Evolutionary conservation across 2,888 invertebrate species (phyloP), one percentile per base, ranked within the genome.

Genomic region (Apodemia zela): DNA sequence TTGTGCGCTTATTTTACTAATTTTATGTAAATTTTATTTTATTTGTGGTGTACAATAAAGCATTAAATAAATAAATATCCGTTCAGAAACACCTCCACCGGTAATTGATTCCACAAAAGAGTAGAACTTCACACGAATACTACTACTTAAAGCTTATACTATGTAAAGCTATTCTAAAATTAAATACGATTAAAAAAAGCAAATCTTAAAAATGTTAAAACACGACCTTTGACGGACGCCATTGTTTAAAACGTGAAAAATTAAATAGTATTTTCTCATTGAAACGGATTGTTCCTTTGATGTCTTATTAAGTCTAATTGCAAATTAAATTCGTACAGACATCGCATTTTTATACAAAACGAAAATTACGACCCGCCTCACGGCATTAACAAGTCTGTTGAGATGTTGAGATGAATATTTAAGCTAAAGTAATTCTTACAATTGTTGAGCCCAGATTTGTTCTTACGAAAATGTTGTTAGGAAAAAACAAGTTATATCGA

Each of bases 341-440:
- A 57, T 57, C 29, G 57, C 29, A 57, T 57, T 57, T 57, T 57
- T 57, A 57, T 57, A 57, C 57, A 29, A 57, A 57, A 57, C 57
- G 57, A 57, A 25, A 57, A 57, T 57, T 25, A 57, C 57, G 57
- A 57, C 29, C 25, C 57, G 29, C 29, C 57, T 57, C 21, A 57
- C 57, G 57, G 29, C 57, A 57, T 57, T 29, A 57, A 29, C 29
- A 57, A 57, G 57, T 47, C 47, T 42, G 42, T 15, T 42, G 42
- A 42, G 42, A 25, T 54, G 54, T 57, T 57, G 47, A 57, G 29
- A 57, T 57, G 57, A 57, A 57, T 57, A 57, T 57, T 57, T 29
- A 57, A 29, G 15, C 15, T n/a, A 25, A 57, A 15, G 45, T 47
- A 15, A 42, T 42, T 42, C 42, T 15, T 42, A 42, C 15, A 42